A percentile compares a stretch with the other conserved stretches of the same genome.
These are phyloP conservation scores for Lamprotornis superbus DNA, from an alignment of 2,113 vertebrate genomes.

Conservation along the genomic window DNA sequence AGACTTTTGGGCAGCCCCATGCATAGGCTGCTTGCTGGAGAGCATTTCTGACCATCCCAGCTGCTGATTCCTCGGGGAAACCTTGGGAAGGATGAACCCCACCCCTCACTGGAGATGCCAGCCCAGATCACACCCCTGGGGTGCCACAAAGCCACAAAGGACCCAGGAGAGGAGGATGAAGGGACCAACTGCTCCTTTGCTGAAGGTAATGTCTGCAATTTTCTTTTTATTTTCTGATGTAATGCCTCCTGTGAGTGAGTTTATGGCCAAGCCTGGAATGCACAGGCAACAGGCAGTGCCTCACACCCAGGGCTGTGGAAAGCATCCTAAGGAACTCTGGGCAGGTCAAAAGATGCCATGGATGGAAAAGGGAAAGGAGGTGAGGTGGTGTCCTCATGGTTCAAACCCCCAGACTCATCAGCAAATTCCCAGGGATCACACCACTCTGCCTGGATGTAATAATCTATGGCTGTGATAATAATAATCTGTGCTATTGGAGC, in stretches of 20 bases:
- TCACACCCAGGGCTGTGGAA: fast-evolving
- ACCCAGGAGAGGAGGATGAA: not conserved
- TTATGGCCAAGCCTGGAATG: not conserved
- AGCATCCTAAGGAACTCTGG: not conserved
- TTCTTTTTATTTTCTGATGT: not conserved
- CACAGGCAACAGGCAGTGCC: not conserved
- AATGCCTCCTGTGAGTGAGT: fast-evolving
- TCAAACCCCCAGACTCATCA: not conserved
- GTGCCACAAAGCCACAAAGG: not conserved
- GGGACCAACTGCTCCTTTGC: not conserved
- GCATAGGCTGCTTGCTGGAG: slow-evolving; percentile 58
- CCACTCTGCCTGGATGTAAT: not conserved
- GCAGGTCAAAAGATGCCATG: not conserved
- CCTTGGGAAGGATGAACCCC: slow-evolving; percentile 28
- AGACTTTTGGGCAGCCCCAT: slow-evolving; percentile 37
- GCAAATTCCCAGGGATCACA: not conserved
- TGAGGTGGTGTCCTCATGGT: too few relatives aligned
- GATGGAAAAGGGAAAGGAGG: not conserved
- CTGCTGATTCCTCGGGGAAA: slow-evolving; percentile 60
- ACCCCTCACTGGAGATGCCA: not conserved
- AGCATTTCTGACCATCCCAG: slow-evolving; percentile 46
- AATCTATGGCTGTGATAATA: too few relatives aligned
- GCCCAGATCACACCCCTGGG: not conserved
- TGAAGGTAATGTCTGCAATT: slow-evolving; percentile 12
- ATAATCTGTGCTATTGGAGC: too few relatives aligned